Evolutionary conservation across 92 coral and sea anemone species (phyloP).

Genomic region (Umimayanthus chanpuru): DNA sequence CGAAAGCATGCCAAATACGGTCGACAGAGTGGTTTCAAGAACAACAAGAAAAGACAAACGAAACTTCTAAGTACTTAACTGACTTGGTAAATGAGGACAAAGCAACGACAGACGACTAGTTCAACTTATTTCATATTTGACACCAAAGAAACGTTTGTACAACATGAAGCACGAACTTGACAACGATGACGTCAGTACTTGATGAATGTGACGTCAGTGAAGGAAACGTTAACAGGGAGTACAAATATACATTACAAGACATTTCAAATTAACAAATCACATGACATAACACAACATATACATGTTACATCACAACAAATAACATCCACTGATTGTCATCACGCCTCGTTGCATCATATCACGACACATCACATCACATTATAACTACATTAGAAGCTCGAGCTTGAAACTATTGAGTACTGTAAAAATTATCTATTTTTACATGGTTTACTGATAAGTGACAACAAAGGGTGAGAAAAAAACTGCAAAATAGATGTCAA

Average conservation of each 20-base stretch:
- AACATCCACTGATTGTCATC: not conserved
- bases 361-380: too few species aligned
- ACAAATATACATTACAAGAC: not conserved
- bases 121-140: not conserved
- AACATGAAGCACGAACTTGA: not conserved
- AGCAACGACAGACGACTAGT: constrained; percentile 5
- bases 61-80: not conserved
- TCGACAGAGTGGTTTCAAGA: not conserved
- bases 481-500: too few species aligned
- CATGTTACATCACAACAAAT: not conserved
- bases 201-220: not conserved
- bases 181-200: not conserved
- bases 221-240: constrained; percentile 14
- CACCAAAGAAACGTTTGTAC: not conserved
- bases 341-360: not conserved
- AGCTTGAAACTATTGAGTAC: too few species aligned
- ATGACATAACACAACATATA: not conserved
- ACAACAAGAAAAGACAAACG: not conserved
- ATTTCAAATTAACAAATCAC: not conserved
- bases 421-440: too few species aligned
- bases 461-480: too few species aligned
- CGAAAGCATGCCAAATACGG: not conserved
- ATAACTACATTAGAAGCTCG: not conserved
- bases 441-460: too few species aligned
- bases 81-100: not conserved